phyloP scores from a whole-genome alignment of 2,113 vertebrate genomes.

The Ovis aries region ARS-UI_Ramb_v3.0 NC_056058.1:27647501-27648000 shows the following conservation, averaged over 20 bases:
- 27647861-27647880: neutral
- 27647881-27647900: neutral
- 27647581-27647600: neutral
- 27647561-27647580: neutral
- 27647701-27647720: neutral
- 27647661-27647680: neutral
- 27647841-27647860: neutral
- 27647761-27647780: neutral
- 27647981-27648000: neutral
- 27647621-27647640: neutral
- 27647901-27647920: neutral
- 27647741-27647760: neutral
- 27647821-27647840: neutral
- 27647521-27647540: conserved; percentile 60
- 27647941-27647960: accelerated
- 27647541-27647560: conserved; percentile 46
- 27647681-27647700: neutral
- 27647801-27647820: neutral
- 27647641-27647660: neutral
- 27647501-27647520: conserved; percentile 46
- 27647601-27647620: too few species aligned
- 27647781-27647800: neutral
- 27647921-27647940: neutral
- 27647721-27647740: neutral
- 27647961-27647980: accelerated